phyloP scores from a whole-genome alignment of 2,113 vertebrate species.

The Pungitius pungitius region DNA sequence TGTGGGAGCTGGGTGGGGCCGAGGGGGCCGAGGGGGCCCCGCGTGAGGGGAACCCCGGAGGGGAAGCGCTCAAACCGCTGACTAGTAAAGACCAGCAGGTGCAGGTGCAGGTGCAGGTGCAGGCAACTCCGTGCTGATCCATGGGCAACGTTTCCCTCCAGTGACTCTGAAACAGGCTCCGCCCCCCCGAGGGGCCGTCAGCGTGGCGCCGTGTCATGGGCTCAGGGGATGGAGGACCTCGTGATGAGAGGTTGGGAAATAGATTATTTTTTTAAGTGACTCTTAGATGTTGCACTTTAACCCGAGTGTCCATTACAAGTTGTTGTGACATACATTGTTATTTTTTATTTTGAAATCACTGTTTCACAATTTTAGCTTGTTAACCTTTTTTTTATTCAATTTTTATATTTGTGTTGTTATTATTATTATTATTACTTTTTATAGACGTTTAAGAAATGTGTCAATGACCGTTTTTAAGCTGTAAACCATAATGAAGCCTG shows the following conservation, averaged over 20 bases:
- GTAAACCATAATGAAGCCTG: not conserved
- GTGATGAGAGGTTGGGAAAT: not conserved
- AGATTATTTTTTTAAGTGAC: too few relatives aligned
- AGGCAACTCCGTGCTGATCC: not conserved
- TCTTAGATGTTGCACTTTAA: constrained; percentile 8
- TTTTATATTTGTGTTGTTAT: constrained; percentile 8
- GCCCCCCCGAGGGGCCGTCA: not conserved
- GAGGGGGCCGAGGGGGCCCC: not conserved
- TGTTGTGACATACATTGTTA: not conserved
- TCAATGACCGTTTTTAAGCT: not conserved
- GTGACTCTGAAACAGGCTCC: constrained; percentile 8
- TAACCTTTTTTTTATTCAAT: constrained; percentile 5
- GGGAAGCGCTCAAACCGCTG: constrained; percentile 26
- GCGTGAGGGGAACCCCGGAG: constrained; percentile 28
- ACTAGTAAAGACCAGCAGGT: not conserved
- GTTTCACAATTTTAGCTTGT: constrained; percentile 20
- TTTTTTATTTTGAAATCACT: constrained; percentile 18
- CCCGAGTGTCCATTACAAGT: not conserved
- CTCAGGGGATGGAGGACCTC: not conserved
- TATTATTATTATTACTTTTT: not conserved
- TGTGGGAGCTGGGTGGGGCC: constrained; percentile 65
- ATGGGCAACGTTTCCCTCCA: not conserved
- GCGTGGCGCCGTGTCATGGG: constrained; percentile 17
- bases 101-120: constrained; percentile 23
- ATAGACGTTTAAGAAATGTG: not conserved